Percentiles rank a stretch among this genome's conserved stretches.
Conservation (phyloP, 2,888 invertebrate species). For the Steromphala cineraria region DNA sequence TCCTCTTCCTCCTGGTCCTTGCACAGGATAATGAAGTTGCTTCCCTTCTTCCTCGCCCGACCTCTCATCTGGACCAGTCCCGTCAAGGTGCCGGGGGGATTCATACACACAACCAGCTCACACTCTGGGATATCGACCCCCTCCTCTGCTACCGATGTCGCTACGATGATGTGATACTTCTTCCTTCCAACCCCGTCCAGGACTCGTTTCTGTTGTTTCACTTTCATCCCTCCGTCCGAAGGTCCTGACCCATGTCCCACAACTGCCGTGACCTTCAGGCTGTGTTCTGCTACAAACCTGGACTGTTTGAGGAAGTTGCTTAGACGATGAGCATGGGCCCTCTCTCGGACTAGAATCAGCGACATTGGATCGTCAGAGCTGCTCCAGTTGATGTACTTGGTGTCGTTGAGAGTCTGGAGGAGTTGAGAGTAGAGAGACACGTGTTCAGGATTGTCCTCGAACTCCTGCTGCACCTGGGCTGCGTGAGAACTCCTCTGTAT, state of each 20-base stretch:
- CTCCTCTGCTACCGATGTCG: conserved; percentile 71
- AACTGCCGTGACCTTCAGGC: conserved; percentile 45
- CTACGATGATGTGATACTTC: conserved; percentile 58
- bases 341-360: conserved; percentile 64
- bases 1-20: conserved; percentile 52
- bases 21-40: conserved; percentile 68
- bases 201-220: conserved; percentile 60
- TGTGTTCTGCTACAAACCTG: conserved; percentile 24
- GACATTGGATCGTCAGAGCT: conserved; percentile 45
- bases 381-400: conserved; percentile 42
- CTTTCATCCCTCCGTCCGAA: conserved; percentile 64
- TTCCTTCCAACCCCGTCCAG: conserved; percentile 55
- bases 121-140: conserved; percentile 70
- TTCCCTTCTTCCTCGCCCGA: conserved; percentile 62
- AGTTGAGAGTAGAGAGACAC: conserved; percentile 38
- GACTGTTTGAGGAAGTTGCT: conserved; percentile 42
- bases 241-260: conserved; percentile 66
- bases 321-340: conserved; percentile 55
- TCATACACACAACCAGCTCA: conserved; percentile 67
- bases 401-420: conserved; percentile 42
- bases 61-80: conserved; percentile 72
- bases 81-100: conserved; percentile 66
- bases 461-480: not conserved
- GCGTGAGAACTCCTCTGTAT: not conserved
- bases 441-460: conserved; percentile 4